These are phyloP conservation scores for Papilio aristodemus DNA, from an alignment of 1,140 invertebrate genomes.

Conservation along the genomic window DNA sequence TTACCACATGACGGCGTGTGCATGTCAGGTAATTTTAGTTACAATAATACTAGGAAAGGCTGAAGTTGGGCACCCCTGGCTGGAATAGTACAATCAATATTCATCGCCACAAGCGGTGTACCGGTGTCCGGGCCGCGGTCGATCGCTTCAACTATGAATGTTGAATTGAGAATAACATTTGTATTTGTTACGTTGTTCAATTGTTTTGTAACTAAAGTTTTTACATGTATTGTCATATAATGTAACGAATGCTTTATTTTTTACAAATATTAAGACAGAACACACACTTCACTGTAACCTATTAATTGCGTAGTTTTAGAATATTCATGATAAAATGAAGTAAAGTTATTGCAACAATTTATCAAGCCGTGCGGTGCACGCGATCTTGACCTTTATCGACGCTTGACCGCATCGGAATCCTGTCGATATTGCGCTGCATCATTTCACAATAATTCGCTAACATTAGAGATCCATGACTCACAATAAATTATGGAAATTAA, in stretches of 20 bases:
- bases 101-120: neutral
- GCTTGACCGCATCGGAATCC: conserved; percentile 28
- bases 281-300: neutral
- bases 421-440: conserved; percentile 16
- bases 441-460: conserved; percentile 17
- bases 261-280: neutral
- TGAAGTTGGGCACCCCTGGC: neutral
- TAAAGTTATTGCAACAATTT: conserved; percentile 23
- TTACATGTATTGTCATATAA: no score
- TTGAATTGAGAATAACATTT: neutral
- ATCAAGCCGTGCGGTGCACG: neutral
- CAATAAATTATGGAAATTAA: neutral
- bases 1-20: no score
- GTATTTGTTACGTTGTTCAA: no score
- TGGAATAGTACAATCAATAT: neutral
- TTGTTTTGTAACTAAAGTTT: no score
- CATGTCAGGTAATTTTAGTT: neutral
- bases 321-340: neutral
- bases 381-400: conserved; percentile 32
- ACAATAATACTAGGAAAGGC: neutral
- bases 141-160: no score
- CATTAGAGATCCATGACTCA: neutral
- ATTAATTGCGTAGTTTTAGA: neutral
- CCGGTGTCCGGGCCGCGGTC: no score
- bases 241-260: no score